Percentiles rank a stretch among this genome's conserved stretches.
Evolutionary conservation across 1,140 invertebrate species (phyloP).

Genomic region (Apis cerana): DNA sequence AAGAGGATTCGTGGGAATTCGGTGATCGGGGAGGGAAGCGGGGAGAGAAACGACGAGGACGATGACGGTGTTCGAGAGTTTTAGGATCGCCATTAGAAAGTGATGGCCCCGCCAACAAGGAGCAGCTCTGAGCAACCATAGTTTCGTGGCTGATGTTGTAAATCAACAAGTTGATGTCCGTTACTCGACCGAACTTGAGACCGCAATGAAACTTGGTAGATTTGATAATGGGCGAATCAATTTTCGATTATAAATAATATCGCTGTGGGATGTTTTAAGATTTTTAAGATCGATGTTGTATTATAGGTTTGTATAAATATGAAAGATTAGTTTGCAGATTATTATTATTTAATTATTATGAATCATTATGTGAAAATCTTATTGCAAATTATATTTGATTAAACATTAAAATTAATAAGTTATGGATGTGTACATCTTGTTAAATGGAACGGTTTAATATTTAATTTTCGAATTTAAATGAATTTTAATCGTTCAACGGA

Average conservation of each 20-base stretch:
- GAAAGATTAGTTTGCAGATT: no score
- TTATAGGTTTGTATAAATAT: no score
- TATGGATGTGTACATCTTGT: no score
- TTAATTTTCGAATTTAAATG: not conserved
- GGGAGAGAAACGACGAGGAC: not conserved
- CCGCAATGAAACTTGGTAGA: slow-evolving; percentile 3
- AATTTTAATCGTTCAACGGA: not conserved
- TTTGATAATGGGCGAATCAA: not conserved
- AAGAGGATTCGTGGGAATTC: not conserved
- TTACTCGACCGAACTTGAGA: slow-evolving; percentile 52
- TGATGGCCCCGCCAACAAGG: slow-evolving; percentile 66
- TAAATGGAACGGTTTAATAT: no score
- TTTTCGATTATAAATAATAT: not conserved
- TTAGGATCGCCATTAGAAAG: slow-evolving; percentile 74
- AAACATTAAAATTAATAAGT: no score
- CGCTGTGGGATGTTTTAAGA: no score
- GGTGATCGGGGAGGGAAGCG: no score
- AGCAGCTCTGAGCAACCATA: slow-evolving; percentile 66
- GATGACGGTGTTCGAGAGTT: slow-evolving; percentile 58
- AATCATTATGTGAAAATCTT: no score
- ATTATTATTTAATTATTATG: no score
- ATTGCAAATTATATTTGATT: no score
- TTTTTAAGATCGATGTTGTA: no score
- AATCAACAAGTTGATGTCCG: slow-evolving; percentile 79
- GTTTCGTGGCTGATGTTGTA: slow-evolving; percentile 71